Evolutionary conservation across 1,140 invertebrate genomes (phyloP), one percentile per base, ranked within the genome.

Genomic region (Diuraphis noxia): DNA sequence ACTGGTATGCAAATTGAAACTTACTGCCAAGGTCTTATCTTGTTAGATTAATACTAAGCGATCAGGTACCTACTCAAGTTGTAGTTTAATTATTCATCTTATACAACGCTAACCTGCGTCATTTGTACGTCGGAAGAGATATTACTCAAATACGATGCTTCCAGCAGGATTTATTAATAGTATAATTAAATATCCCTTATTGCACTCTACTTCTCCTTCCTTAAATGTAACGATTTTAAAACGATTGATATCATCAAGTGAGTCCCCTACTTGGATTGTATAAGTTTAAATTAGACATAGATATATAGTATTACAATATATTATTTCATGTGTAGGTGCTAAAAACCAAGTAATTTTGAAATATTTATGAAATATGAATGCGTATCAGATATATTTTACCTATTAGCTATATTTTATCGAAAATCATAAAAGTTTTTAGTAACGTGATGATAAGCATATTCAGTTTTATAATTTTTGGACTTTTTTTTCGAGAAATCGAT

Each of bases 21-120:
- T 91, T 82, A 81, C 89, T 91, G 72, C 89, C 89, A 91, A 49
- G 41, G 89, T 91, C 89, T 91, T 91, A 91, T 91, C 89, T 91
- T 36, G 89, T 91, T 91, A 91, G 89, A 91, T 79, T 91, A 82
- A 91, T 91, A 79, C 89, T 77, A 36, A 52, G 36, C 77, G 43
- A 91, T 91, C 89, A 82, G 77, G n/a, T 89, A 46, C 40, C 41
- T 81, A 49, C 77, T 63, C 86, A n/a, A 88, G 77, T 79, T 81
- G 72, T 36, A 91, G 89, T 52, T 91, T 81, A 91, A 82, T 91
- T 91, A 91, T 91, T 91, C 89, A 91, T 91, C 49, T 63, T 88
- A 88, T 38, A n/a, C 88, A 38, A 36, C 34, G 21, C 89, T 52
- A 91, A 82, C 63, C 41, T 25, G 21, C 52, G 36, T 63, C 36